phyloP scores from a whole-genome alignment of 2,797 vertebrate genomes.

The Hydrophis major region DNA sequence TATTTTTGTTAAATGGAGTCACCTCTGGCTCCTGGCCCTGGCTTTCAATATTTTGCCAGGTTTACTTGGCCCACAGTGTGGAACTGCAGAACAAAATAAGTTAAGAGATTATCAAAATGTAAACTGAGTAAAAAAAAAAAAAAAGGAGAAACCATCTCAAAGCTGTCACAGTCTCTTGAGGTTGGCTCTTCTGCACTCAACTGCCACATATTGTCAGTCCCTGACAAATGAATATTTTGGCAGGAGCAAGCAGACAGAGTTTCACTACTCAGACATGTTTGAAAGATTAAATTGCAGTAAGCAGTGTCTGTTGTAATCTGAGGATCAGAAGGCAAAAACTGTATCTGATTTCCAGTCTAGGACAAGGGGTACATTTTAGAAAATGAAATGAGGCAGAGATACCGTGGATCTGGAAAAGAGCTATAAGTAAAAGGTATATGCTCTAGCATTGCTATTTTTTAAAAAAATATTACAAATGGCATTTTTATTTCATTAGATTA shows the following conservation, averaged over 20 bases:
- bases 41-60: not conserved
- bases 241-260: conserved; percentile 12
- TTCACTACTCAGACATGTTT: conserved; percentile 15
- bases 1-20: not conserved
- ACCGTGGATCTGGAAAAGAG: not conserved
- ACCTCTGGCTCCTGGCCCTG: not conserved
- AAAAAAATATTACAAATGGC: not conserved
- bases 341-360: not conserved
- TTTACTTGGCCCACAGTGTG: not conserved
- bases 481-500: not conserved
- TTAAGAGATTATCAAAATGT: not conserved
- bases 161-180: not conserved
- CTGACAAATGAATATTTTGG: conserved; percentile 27
- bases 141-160: not conserved
- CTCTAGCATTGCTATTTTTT: not conserved
- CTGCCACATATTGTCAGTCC: not conserved
- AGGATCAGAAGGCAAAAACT: not conserved
- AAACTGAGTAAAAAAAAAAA: not conserved
- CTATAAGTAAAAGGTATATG: not conserved
- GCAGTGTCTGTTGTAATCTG: conserved; percentile 23
- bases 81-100: not conserved
- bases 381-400: not conserved
- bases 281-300: conserved; percentile 27
- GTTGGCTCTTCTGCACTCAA: conserved; percentile 7
- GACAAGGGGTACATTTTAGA: not conserved